Conservation (phyloP, 2,797 vertebrate genomes). For the Cyprinella venusta region DNA sequence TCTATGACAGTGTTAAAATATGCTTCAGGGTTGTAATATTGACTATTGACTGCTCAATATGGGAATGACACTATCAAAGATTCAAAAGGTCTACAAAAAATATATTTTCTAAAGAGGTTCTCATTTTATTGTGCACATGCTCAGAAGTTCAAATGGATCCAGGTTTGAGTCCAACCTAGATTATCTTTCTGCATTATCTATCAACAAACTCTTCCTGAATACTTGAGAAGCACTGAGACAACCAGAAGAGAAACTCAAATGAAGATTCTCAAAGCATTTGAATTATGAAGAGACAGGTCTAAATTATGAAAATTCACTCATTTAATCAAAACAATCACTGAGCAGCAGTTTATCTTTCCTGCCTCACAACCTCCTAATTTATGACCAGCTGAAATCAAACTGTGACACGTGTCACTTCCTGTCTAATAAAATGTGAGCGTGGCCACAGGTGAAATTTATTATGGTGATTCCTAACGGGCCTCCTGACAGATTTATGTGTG, state of each 20-base stretch:
- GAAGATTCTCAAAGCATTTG: neutral
- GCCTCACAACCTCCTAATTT: conserved; percentile 26
- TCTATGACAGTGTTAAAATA: neutral
- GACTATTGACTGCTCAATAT: neutral
- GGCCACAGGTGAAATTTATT: conserved; percentile 33
- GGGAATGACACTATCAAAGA: neutral
- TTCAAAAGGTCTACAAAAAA: neutral
- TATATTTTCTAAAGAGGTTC: neutral
- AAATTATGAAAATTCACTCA: conserved; percentile 3
- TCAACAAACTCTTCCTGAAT: neutral
- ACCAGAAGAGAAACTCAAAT: neutral
- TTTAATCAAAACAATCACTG: conserved; percentile 25
- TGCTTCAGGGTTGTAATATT: neutral
- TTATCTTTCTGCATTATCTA: neutral
- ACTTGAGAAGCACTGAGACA: neutral
- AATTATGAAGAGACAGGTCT: neutral
- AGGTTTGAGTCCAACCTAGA: neutral
- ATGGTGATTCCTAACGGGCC: neutral
- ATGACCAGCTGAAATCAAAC: conserved; percentile 8
- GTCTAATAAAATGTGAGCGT: conserved; percentile 6
- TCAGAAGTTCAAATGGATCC: no score
- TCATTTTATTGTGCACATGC: no score
- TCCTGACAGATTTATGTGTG: conserved; percentile 23
- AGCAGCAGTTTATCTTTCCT: conserved; percentile 4
- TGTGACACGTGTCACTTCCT: neutral